Conservation (phyloP, 2,113 vertebrate genomes). For the Vombatus ursinus region DNA sequence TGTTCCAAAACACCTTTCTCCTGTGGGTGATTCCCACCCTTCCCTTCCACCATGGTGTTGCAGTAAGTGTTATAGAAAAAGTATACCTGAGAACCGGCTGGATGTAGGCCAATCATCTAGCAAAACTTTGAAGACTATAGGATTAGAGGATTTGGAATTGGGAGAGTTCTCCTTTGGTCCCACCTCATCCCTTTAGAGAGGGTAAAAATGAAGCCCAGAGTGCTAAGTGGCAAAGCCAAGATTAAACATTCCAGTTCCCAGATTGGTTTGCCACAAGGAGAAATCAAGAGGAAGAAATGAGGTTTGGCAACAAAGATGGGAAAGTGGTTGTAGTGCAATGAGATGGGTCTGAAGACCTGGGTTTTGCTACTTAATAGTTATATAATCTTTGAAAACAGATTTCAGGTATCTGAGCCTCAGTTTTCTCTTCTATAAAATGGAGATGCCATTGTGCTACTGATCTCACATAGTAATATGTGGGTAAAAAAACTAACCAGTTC, state of each 20-base stretch:
- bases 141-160: not conserved
- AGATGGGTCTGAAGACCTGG: not conserved
- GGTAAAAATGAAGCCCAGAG: not conserved
- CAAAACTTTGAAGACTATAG: not conserved
- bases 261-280: not conserved
- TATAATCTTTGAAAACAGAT: not conserved
- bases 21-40: not conserved
- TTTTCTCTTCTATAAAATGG: not conserved
- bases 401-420: not conserved
- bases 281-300: not conserved
- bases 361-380: not conserved
- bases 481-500: not conserved
- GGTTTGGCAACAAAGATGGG: not conserved
- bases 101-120: not conserved
- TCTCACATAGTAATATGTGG: not conserved
- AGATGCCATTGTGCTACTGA: not conserved
- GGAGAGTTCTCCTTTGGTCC: not conserved
- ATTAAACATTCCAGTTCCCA: not conserved
- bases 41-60: not conserved
- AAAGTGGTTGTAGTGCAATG: not conserved
- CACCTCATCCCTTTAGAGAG: not conserved
- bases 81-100: not conserved
- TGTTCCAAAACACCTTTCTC: conserved; percentile 54
- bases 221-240: not conserved
- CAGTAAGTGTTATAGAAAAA: not conserved